Evolutionary conservation across 2,888 invertebrate genomes (phyloP).

Genomic region (Megalurothrips usitatus): DNA sequence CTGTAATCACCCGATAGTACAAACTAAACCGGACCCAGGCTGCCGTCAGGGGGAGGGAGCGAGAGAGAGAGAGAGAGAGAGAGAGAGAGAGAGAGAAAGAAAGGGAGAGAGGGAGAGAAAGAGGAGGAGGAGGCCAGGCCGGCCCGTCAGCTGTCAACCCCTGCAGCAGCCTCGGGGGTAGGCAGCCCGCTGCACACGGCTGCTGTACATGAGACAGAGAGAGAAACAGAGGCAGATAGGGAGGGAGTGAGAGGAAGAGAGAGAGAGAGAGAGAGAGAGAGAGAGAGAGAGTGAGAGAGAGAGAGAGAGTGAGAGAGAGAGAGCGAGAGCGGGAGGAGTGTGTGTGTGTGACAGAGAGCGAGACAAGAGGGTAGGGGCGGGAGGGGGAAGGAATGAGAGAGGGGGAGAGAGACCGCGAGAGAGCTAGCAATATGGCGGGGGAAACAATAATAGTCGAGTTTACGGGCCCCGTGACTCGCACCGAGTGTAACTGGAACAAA

Average conservation of each 20-base stretch:
- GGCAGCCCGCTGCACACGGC: neutral
- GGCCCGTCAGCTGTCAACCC: too few species aligned
- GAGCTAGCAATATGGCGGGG: neutral
- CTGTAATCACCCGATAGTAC: too few species aligned
- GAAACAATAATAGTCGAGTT: too few species aligned
- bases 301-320: neutral
- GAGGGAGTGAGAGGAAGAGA: neutral
- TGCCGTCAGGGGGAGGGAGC: neutral
- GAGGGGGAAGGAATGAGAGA: neutral
- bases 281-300: neutral
- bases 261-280: neutral
- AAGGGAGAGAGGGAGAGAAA: neutral
- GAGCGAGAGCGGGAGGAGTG: neutral
- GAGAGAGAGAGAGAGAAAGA: slow-evolving; percentile 30
- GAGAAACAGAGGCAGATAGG: neutral
- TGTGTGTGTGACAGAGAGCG: neutral
- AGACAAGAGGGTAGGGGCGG: neutral
- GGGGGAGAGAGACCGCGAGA: neutral
- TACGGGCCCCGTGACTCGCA: too few species aligned
- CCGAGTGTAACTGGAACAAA: neutral
- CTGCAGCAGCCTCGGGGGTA: too few species aligned
- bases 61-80: slow-evolving; percentile 33
- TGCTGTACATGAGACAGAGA: neutral
- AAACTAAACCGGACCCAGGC: too few species aligned
- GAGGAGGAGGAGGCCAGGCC: neutral